A percentile compares a stretch with the other conserved stretches of the same genome.
phyloP scores from a whole-genome alignment of 2,797 vertebrate genomes.

The Crocodylus rhombifer region DNA sequence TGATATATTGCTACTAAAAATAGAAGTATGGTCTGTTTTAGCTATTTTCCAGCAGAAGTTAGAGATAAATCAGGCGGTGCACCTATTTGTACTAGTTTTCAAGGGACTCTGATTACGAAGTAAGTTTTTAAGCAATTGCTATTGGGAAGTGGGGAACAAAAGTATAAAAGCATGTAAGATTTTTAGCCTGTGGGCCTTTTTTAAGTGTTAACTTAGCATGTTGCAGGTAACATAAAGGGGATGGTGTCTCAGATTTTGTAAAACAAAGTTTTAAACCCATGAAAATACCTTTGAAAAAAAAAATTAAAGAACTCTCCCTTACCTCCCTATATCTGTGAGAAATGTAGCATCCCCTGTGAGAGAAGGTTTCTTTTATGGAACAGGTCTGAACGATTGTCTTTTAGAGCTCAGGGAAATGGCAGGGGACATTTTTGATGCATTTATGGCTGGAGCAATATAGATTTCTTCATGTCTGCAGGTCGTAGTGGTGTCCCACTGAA shows the following conservation, averaged over 20 bases:
- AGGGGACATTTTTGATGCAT: not conserved
- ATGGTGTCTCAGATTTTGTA: not conserved
- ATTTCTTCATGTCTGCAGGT: conserved; percentile 38
- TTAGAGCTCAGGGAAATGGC: not conserved
- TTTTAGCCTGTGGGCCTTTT: not conserved
- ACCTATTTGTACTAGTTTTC: conserved; percentile 4
- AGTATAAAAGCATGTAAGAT: conserved; percentile 44
- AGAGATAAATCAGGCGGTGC: not conserved
- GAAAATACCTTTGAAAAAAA: not conserved
- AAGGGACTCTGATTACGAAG: not conserved
- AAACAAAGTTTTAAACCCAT: not conserved
- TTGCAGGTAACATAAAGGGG: not conserved
- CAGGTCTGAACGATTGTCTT: conserved; percentile 15
- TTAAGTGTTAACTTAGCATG: not conserved
- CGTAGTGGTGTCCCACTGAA: not conserved
- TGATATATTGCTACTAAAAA: conserved; percentile 58
- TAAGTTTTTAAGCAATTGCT: conserved; percentile 31
- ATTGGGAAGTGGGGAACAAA: not conserved
- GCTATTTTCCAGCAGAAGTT: conserved; percentile 32
- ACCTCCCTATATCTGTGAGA: not conserved
- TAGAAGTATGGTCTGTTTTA: conserved; percentile 16
- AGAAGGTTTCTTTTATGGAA: not conserved
- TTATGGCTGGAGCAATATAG: not conserved
- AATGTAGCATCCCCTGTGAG: rapidly evolving
- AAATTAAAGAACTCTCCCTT: not conserved